Conservation (phyloP, 2,797 vertebrate species). For the Manis pentadactyla region DNA sequence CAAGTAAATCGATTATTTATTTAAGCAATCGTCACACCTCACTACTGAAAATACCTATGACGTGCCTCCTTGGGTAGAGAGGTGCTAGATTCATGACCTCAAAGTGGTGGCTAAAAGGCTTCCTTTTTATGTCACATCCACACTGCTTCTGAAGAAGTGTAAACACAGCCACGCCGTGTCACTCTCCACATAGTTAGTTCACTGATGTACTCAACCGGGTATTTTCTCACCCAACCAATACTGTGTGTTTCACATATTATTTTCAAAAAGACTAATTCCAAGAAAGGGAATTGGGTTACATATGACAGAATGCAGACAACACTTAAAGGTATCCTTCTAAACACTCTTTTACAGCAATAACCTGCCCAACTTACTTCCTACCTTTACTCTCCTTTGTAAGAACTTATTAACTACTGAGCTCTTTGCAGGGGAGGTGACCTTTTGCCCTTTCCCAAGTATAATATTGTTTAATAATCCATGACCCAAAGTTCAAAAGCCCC, state of each 20-base stretch:
- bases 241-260: slow-evolving; percentile 29
- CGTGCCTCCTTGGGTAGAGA: not conserved
- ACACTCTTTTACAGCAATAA: slow-evolving; percentile 50
- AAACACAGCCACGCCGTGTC: not conserved
- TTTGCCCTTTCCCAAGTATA: slow-evolving; percentile 21
- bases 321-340: slow-evolving; percentile 12
- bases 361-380: not conserved
- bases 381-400: not conserved
- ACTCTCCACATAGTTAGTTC: not conserved
- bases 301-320: slow-evolving; percentile 47
- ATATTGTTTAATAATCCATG: not conserved
- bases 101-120: not conserved
- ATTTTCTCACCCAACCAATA: slow-evolving; percentile 43
- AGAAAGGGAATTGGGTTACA: slow-evolving; percentile 44
- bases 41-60: not conserved
- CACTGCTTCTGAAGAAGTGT: slow-evolving; percentile 40
- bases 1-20: not conserved
- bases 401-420: not conserved
- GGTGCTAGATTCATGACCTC: not conserved
- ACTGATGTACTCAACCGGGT: not conserved
- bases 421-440: not conserved
- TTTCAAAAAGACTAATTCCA: slow-evolving; percentile 57
- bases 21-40: not conserved
- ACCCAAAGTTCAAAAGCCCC: not conserved
- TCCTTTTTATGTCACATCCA: not conserved